These are phyloP conservation scores for Pseudochirops corinnae DNA, from an alignment of 2,797 vertebrate species.

Conservation along the genomic window DNA sequence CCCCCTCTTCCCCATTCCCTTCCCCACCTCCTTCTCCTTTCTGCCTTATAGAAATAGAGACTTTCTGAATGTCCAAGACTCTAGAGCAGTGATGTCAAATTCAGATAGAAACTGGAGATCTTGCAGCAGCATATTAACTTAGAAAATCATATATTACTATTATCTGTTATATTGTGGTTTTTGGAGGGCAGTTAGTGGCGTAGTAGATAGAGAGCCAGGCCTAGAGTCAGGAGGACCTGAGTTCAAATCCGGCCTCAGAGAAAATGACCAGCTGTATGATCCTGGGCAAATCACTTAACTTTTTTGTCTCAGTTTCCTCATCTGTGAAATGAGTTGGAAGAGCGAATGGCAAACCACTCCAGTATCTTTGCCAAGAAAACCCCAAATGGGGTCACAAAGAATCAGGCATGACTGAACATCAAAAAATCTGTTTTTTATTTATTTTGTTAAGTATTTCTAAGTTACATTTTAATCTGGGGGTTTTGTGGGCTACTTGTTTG, in stretches of 20 bases:
- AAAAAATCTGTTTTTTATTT: neutral
- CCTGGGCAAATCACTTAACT: neutral
- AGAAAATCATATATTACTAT: neutral
- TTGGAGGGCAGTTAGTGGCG: neutral
- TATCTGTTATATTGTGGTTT: neutral
- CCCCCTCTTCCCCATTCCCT: neutral
- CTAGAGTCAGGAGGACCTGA: neutral
- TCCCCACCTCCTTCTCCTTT: constrained; percentile 2
- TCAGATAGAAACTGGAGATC: neutral
- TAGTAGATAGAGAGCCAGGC: no score
- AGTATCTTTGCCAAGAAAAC: neutral
- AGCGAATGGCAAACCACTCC: neutral
- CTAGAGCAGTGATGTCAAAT: neutral
- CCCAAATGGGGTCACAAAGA: neutral
- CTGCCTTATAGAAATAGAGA: constrained; percentile 26
- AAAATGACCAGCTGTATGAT: neutral
- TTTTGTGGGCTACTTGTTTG: neutral
- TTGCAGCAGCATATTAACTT: neutral
- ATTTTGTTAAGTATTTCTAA: neutral
- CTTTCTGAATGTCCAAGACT: constrained; percentile 29
- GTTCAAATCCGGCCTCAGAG: neutral
- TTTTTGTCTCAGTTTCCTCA: neutral
- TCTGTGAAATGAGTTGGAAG: neutral
- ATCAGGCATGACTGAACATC: neutral
- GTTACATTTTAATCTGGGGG: neutral